These are phyloP conservation scores for Tyria jacobaeae DNA, from an alignment of 2,888 invertebrate species.

Conservation along the genomic window DNA sequence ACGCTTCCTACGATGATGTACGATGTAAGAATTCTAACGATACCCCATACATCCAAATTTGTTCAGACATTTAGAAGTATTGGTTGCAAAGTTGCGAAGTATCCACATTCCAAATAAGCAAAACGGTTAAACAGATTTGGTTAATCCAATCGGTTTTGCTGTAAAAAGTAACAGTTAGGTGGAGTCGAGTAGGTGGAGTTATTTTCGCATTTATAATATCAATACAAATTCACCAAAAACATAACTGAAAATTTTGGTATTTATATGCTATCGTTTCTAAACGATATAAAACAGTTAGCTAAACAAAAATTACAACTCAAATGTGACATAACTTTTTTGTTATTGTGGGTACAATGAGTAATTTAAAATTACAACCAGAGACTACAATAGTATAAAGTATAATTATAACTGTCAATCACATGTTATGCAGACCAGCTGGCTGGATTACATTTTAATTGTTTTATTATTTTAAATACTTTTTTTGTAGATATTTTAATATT, in stretches of 20 bases:
- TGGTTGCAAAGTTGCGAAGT: no score
- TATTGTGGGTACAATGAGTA: constrained; percentile 35
- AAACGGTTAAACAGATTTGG: no score
- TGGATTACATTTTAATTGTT: constrained; percentile 42
- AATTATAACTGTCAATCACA: constrained; percentile 36
- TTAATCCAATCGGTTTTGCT: no score
- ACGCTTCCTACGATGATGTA: no score
- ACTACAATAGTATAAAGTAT: no score
- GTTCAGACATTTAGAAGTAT: no score
- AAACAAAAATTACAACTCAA: neutral
- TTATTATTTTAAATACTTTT: constrained; percentile 35
- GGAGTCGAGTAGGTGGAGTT: no score
- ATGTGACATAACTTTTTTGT: neutral
- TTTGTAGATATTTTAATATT: constrained; percentile 28
- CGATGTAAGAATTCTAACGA: no score
- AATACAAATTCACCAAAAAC: neutral
- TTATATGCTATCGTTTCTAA: neutral
- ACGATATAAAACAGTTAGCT: neutral
- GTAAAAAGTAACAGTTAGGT: no score
- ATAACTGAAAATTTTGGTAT: neutral
- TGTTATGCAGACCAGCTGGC: constrained; percentile 49
- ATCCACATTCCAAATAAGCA: no score
- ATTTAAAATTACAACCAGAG: constrained; percentile 33
- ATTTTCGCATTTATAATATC: no score
- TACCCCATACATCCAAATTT: no score